phyloP scores from a whole-genome alignment of 2,797 vertebrate genomes.

The Crocidura indochinensis region DNA sequence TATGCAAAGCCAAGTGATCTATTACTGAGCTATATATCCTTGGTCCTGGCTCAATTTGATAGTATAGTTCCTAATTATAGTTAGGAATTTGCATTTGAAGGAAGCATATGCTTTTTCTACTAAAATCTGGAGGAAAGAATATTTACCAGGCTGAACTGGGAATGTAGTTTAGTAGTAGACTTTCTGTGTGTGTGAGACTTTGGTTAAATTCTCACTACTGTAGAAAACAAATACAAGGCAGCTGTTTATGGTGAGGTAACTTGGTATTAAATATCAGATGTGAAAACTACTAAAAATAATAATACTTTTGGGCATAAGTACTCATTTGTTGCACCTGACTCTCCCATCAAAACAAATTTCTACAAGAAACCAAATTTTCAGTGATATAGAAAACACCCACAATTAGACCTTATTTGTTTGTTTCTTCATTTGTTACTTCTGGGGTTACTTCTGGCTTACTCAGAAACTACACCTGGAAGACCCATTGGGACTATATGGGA shows the following conservation, averaged over 20 bases:
- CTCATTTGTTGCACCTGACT: not conserved
- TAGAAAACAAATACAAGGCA: constrained; percentile 12
- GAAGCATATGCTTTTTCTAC: too few relatives aligned
- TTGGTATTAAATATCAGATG: not conserved
- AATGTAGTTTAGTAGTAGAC: not conserved
- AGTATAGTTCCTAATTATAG: too few relatives aligned
- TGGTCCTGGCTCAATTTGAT: too few relatives aligned
- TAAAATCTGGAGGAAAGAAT: too few relatives aligned
- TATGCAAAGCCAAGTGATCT: too few relatives aligned
- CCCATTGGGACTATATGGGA: too few relatives aligned
- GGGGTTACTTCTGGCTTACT: too few relatives aligned
- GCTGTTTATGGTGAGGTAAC: not conserved
- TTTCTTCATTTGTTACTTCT: too few relatives aligned
- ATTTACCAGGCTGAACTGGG: not conserved
- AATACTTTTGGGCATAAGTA: constrained; percentile 6
- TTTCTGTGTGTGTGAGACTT: too few relatives aligned
- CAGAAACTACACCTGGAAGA: too few relatives aligned
- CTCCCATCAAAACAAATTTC: constrained; percentile 10
- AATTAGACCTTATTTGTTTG: not conserved
- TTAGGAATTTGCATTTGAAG: too few relatives aligned
- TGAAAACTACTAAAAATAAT: not conserved
- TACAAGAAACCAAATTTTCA: constrained; percentile 43
- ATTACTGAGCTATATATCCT: too few relatives aligned
- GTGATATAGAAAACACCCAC: not conserved
- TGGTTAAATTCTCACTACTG: not conserved